phyloP scores from a whole-genome alignment of 2,888 invertebrate species.

The Lasioglossum leucozonium region DNA sequence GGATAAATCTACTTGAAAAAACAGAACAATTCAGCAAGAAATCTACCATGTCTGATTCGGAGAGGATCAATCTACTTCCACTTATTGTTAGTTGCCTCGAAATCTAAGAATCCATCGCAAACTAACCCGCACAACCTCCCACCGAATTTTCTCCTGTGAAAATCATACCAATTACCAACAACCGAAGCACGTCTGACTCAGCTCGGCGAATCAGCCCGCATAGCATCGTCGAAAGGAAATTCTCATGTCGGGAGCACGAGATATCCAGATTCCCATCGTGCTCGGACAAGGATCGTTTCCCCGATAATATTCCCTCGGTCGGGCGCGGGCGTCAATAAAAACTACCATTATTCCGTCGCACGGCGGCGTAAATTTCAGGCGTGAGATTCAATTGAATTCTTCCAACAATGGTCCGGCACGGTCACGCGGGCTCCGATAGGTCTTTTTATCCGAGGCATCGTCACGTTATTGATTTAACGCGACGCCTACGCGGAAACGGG shows the following conservation, averaged over 20 bases:
- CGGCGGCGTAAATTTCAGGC: background rate
- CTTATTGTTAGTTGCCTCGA: background rate
- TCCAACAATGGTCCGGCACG: background rate
- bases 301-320: background rate
- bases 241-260: background rate
- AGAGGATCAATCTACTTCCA: background rate
- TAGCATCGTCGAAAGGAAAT: background rate
- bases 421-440: slow-evolving; percentile 3
- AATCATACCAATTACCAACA: background rate
- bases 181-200: background rate
- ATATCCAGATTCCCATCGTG: background rate
- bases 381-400: background rate
- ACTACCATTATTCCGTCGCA: background rate
- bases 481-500: background rate
- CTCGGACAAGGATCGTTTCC: background rate
- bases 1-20: background rate
- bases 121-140: background rate
- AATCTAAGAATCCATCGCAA: background rate
- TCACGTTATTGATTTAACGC: slow-evolving; percentile 2
- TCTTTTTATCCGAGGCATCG: slow-evolving; percentile 3
- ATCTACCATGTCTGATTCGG: background rate
- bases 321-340: background rate
- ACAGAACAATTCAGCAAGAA: background rate
- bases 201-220: background rate
- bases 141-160: background rate